Conservation (phyloP, 2,797 vertebrate species). For the Poeciliopsis turneri region DNA sequence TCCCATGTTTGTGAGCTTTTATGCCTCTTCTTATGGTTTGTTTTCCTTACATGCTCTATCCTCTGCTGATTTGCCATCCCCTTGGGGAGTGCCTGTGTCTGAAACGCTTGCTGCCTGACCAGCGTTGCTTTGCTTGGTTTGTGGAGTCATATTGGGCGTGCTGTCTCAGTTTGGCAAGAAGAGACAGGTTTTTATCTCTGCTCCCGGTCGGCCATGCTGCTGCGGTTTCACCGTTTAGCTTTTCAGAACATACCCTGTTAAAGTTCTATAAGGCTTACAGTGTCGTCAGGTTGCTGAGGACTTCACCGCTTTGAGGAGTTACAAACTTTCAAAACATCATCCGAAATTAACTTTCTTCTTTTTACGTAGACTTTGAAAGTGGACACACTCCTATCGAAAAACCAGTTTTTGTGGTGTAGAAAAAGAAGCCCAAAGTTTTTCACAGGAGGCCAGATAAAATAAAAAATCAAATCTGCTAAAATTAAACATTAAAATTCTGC, state of each 20-base stretch:
- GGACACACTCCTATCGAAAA: not conserved
- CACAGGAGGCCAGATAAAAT: not conserved
- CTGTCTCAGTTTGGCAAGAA: constrained; percentile 44
- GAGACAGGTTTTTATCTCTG: constrained; percentile 57
- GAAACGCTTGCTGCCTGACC: constrained; percentile 62
- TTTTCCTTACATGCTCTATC: constrained; percentile 89
- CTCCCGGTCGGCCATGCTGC: constrained; percentile 54
- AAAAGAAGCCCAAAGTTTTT: not conserved
- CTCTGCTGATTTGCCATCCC: constrained; percentile 75
- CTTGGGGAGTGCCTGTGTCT: constrained; percentile 76
- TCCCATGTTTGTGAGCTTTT: constrained; percentile 96
- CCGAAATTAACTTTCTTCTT: not conserved
- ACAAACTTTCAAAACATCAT: constrained; percentile 10
- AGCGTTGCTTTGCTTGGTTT: constrained; percentile 41
- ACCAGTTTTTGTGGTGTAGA: not conserved
- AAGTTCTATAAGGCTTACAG: constrained; percentile 59
- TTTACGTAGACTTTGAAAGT: not conserved
- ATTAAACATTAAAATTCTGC: not conserved
- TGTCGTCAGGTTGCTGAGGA: constrained; percentile 37
- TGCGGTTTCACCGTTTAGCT: constrained; percentile 67
- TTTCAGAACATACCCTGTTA: constrained; percentile 36
- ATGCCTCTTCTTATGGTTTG: constrained; percentile 95
- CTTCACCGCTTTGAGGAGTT: constrained; percentile 16
- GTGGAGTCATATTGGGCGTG: constrained; percentile 40
- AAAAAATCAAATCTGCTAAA: not conserved